Conservation (phyloP, 1,140 invertebrate species). For the Temnothorax curvispinosus region DNA sequence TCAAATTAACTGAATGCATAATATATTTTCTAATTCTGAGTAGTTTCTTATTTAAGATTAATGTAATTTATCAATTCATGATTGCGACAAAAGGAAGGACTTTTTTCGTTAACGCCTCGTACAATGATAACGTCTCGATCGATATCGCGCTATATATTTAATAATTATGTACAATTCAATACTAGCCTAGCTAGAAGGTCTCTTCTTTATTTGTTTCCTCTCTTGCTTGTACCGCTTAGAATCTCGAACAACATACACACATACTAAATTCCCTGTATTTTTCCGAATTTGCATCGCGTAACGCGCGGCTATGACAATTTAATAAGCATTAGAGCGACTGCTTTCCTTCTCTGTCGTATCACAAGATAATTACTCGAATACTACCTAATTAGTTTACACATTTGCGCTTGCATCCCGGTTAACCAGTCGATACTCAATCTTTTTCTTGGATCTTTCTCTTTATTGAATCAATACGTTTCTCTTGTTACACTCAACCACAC, state of each 20-base stretch:
- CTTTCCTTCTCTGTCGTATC: slow-evolving; percentile 77
- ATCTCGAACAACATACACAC: slow-evolving; percentile 60
- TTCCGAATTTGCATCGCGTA: slow-evolving; percentile 86
- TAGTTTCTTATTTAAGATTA: background rate
- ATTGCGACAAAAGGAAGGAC: background rate
- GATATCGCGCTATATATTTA: slow-evolving; percentile 80
- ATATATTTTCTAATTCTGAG: background rate
- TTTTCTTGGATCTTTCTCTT: background rate
- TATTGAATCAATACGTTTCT: slow-evolving; percentile 38
- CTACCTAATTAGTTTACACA: slow-evolving; percentile 61
- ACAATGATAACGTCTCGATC: slow-evolving; percentile 79
- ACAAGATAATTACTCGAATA: slow-evolving; percentile 81
- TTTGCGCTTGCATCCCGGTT: slow-evolving; percentile 48
- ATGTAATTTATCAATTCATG: background rate
- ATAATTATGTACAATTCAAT: slow-evolving; percentile 84
- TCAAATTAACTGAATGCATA: slow-evolving; percentile 13
- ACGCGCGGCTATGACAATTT: slow-evolving; percentile 77
- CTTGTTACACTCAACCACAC: slow-evolving; percentile 8
- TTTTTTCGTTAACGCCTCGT: slow-evolving; percentile 74
- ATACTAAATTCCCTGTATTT: slow-evolving; percentile 84
- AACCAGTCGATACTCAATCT: slow-evolving; percentile 14
- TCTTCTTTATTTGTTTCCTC: slow-evolving; percentile 52
- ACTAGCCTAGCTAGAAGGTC: slow-evolving; percentile 71
- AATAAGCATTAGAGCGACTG: slow-evolving; percentile 80
- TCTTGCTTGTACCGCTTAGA: slow-evolving; percentile 41